Conservation (phyloP, 2,113 vertebrate species). For the Neogale vison region DNA sequence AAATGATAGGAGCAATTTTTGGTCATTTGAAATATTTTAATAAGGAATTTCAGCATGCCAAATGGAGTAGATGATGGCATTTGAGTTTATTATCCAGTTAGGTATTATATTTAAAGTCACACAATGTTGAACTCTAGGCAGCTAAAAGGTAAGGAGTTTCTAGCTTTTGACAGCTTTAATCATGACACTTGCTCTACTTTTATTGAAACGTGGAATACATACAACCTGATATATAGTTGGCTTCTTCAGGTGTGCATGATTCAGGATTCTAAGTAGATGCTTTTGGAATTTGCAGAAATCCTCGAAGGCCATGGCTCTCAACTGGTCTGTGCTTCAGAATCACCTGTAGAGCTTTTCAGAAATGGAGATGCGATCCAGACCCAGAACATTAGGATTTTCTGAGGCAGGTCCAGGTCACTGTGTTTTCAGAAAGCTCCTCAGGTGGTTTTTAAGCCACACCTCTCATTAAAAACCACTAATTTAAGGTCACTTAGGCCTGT, state of each 20-base stretch:
- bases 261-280: not conserved
- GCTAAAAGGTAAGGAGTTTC: not conserved
- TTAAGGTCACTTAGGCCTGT: not conserved
- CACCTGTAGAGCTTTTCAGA: not conserved
- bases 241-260: not conserved
- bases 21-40: slow-evolving; percentile 46
- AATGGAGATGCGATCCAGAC: not conserved
- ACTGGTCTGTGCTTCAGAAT: not conserved
- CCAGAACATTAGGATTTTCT: not conserved
- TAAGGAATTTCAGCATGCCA: slow-evolving; percentile 10
- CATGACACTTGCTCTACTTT: not conserved
- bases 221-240: not conserved
- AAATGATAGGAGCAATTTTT: slow-evolving; percentile 26
- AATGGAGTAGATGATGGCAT: slow-evolving; percentile 12
- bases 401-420: not conserved
- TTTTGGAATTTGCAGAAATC: not conserved
- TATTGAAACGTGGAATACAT: not conserved
- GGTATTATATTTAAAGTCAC: not conserved
- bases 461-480: not conserved
- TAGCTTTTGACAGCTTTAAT: not conserved
- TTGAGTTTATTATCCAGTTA: slow-evolving; percentile 9
- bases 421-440: not conserved
- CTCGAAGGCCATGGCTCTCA: not conserved
- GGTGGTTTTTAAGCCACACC: not conserved
- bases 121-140: not conserved